phyloP scores from a whole-genome alignment of 2,113 vertebrate species.

The Sturnira hondurensis region DNA sequence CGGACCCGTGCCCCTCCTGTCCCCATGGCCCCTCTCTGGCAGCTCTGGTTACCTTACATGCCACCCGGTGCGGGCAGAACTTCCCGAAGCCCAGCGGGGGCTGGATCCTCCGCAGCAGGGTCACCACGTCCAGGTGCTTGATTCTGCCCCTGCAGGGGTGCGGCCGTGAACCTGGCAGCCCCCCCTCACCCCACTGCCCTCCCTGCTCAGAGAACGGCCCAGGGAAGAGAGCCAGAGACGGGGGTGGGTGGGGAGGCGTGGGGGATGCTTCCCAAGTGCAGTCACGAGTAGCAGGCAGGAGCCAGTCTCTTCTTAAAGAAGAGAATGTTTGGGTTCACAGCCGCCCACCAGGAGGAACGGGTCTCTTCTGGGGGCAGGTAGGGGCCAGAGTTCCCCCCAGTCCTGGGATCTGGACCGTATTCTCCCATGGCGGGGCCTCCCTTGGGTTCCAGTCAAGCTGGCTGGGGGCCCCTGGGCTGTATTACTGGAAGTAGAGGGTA shows the following conservation, averaged over 20 bases:
- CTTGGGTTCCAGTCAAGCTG: background rate
- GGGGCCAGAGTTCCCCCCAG: background rate
- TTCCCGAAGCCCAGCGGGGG: constrained; percentile 98
- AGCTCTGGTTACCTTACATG: constrained; percentile 88
- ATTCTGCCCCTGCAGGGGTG: constrained; percentile 89
- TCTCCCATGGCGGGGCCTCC: background rate
- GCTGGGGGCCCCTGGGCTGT: background rate
- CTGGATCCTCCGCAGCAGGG: constrained; percentile 93
- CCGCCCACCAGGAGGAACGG: background rate
- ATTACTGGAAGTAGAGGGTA: background rate
- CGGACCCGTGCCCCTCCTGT: rapidly evolving
- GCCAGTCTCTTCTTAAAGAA: background rate
- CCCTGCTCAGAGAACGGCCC: background rate
- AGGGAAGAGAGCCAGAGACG: background rate
- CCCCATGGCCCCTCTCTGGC: background rate
- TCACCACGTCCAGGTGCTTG: constrained; percentile 98
- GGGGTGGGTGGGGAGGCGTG: background rate
- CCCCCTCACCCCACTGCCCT: too few relatives aligned
- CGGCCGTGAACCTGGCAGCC: rapidly evolving
- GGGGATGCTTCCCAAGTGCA: background rate
- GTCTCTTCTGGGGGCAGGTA: background rate
- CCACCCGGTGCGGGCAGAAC: constrained; percentile 97
- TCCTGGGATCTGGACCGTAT: background rate
- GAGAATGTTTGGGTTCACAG: background rate
- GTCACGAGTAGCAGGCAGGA: background rate